Evolutionary conservation across 2,113 vertebrate species (phyloP), one percentile per base, ranked within the genome.

Genomic region (Sturnus vulgaris): DNA sequence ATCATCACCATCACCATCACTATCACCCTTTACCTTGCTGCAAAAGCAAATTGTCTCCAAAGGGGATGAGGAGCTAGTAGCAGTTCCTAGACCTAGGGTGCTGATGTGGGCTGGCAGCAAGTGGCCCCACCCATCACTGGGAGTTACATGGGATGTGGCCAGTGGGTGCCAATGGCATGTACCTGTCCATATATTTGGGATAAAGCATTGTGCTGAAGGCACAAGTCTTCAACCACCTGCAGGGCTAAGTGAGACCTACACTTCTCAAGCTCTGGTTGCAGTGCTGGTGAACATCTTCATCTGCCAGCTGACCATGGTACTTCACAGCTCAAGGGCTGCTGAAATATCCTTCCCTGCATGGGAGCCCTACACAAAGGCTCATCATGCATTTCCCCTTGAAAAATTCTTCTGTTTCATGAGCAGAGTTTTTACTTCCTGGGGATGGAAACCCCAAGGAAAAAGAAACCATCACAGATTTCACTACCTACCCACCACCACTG

Each of bases 381-480:
- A 0, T 59, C 44, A 44, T 49, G 30, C 17, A 27, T 59, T 95
- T 81, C 33, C 47, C 64, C 53, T 24, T 50, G 33, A 77, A 64
- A 79, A 73, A 28, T 25, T 28, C 11, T 63, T 35, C 68, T 53
- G 3, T 44, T 87, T 76, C 25, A 18, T 64, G 5, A 6, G 11
- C 1, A 2, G n/a, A 31, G 9, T 69, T 87, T 84, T 64, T 13
- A 22, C 15, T 39, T 68, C 30, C 59, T 27, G 35, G 35, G 22
- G 8, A n/a, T 56, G 22, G 44, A 71, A 80, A 53, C 15, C 27
- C 15, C 22, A 44, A 31, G 27, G 25, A 42, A 86, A 83, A 90
- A 57, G 10, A 59, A 92, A 65, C 20, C 2, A 1, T 12, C 28
- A 10, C 0, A 0, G 28, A 46, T 17, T 27, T 65, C 1, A 0